A percentile compares a stretch with the other conserved stretches of the same genome.
These are phyloP conservation scores for Pyxicephalus adspersus DNA, from an alignment of 2,113 vertebrate species.

Conservation along the genomic window DNA sequence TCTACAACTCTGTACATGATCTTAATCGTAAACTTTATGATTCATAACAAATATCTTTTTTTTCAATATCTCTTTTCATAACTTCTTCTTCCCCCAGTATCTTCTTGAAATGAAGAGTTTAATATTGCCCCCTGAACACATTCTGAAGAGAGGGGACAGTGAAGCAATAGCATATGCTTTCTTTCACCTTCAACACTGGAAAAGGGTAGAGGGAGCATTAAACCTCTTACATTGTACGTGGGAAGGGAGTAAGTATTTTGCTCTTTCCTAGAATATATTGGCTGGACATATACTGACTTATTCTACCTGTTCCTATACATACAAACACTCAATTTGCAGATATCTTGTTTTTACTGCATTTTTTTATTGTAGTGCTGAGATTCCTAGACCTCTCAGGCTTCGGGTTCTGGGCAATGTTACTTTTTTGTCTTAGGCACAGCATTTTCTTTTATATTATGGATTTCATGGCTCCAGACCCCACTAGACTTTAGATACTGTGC, in stretches of 20 bases:
- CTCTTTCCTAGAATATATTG: slow-evolving; percentile 62
- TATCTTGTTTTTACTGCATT: slow-evolving; percentile 42
- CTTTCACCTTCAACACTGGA: slow-evolving; percentile 99
- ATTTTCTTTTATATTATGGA: no score
- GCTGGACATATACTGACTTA: no score
- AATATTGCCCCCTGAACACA: slow-evolving; percentile 97
- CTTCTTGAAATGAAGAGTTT: slow-evolving; percentile 99
- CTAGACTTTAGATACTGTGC: no score
- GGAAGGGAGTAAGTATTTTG: slow-evolving; percentile 95
- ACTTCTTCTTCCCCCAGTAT: slow-evolving; percentile 78
- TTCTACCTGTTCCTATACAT: no score
- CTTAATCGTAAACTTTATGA: no score
- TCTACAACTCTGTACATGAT: no score
- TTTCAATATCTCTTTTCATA: not conserved
- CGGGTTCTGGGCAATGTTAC: no score
- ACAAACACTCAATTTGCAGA: slow-evolving; percentile 38
- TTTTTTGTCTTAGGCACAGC: no score
- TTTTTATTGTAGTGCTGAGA: no score
- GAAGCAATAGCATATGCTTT: slow-evolving; percentile 98
- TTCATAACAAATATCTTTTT: no score
- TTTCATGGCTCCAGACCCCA: no score
- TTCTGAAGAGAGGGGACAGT: slow-evolving; percentile 98
- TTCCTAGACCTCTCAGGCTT: no score
- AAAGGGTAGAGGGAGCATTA: slow-evolving; percentile 95
- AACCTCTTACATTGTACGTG: slow-evolving; percentile 98